phyloP scores from a whole-genome alignment of 2,888 invertebrate genomes.

The Amblyteles armatorius region DNA sequence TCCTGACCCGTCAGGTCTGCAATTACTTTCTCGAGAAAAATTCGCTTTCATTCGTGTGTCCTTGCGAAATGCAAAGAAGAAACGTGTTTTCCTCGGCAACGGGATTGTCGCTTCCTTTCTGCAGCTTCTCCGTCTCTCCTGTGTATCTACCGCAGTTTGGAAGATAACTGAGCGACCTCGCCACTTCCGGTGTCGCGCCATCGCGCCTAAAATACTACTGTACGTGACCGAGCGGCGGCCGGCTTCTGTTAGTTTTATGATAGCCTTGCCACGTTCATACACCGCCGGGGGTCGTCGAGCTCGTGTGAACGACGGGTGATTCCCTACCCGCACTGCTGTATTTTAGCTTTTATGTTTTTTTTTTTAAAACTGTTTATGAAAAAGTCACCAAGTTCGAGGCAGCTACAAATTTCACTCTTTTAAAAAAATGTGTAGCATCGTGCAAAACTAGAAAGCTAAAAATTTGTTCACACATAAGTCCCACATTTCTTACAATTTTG shows the following conservation, averaged over 20 bases:
- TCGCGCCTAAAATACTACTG: constrained; percentile 55
- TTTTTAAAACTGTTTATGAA: background rate
- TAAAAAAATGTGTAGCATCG: too few species aligned
- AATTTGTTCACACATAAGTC: too few species aligned
- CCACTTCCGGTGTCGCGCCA: constrained; percentile 47
- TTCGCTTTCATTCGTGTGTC: background rate
- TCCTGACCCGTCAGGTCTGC: too few species aligned
- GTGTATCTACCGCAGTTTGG: background rate
- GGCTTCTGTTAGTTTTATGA: constrained; percentile 64
- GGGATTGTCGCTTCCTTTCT: constrained; percentile 47
- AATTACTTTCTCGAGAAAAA: background rate
- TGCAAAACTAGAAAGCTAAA: too few species aligned
- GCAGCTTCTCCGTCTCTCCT: background rate
- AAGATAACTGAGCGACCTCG: constrained; percentile 36
- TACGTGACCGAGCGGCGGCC: constrained; percentile 46
- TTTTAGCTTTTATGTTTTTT: background rate
- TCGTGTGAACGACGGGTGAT: background rate
- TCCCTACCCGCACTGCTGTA: background rate
- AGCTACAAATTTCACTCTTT: background rate
- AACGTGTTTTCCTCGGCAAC: constrained; percentile 38
- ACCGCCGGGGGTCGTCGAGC: constrained; percentile 22
- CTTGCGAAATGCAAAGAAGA: background rate
- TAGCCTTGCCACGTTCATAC: constrained; percentile 30
- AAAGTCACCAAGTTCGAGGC: background rate
- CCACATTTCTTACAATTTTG: too few species aligned